These are phyloP conservation scores for Anthoscopus minutus DNA, from an alignment of 2,113 vertebrate genomes.

Conservation along the genomic window DNA sequence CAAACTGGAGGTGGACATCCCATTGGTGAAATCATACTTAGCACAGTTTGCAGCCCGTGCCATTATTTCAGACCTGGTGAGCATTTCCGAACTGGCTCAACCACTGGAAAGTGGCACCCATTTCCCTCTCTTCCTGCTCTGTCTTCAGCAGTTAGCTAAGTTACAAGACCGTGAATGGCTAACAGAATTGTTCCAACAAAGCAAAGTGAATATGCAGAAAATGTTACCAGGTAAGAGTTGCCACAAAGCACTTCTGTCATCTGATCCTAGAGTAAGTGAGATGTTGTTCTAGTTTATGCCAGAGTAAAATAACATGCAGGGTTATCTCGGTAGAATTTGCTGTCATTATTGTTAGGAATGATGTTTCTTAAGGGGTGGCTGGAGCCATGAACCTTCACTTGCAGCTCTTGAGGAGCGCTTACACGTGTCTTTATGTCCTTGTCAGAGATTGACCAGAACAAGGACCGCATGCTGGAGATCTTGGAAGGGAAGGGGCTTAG, in stretches of 20 bases:
- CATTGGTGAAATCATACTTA: slow-evolving; percentile 97
- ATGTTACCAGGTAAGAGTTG: slow-evolving; percentile 91
- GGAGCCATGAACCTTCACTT: fast-evolving
- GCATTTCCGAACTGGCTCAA: slow-evolving; percentile 92
- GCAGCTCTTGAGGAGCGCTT: fast-evolving
- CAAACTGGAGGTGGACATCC: slow-evolving; percentile 93
- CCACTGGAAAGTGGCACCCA: slow-evolving; percentile 96
- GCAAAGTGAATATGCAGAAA: slow-evolving; percentile 99
- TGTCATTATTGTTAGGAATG: background rate
- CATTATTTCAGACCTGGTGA: slow-evolving; percentile 93
- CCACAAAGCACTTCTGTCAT: background rate
- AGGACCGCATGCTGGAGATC: slow-evolving; percentile 98
- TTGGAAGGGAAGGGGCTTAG: slow-evolving; percentile 96
- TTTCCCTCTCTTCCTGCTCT: slow-evolving; percentile 97
- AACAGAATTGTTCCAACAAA: slow-evolving; percentile 94
- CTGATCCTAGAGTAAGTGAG: background rate
- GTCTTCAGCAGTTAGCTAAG: slow-evolving; percentile 95
- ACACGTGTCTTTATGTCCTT: background rate
- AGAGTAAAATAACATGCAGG: background rate
- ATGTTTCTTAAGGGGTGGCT: background rate
- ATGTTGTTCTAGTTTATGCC: background rate
- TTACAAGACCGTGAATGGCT: slow-evolving; percentile 95
- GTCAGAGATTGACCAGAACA: slow-evolving; percentile 97
- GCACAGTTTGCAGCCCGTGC: slow-evolving; percentile 96
- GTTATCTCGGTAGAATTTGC: background rate